Evolutionary conservation across 2,888 invertebrate species (phyloP), one percentile per base, ranked within the genome.

Genomic region (Cosmorhoe ocellata): DNA sequence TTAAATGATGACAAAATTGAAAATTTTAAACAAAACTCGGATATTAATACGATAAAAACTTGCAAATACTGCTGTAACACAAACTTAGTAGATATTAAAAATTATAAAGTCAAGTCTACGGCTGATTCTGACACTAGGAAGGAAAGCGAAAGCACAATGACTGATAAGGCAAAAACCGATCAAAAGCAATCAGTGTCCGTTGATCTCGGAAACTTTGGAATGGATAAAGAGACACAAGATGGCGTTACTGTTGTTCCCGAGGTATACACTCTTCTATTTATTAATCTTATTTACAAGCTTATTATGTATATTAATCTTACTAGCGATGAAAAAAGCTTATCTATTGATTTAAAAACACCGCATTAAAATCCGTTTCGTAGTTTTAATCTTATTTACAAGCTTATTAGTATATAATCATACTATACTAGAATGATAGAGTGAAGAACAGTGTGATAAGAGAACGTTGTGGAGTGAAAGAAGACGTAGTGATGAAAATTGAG

Each of bases 21-120:
- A 34, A 10, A 4, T 10, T 18, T 13, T 12, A 38, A 52, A 22
- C 7, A 42, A 39, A n/a, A 26, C 18, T 32, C 52, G 9, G 26
- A 33, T 11, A 30, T 63, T 10, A 22, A 27, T 27, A 39, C 60
- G 9, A 49, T 71, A 13, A 59, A 50, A 1, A 72, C 67, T 50
- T 85, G 86, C 69, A 67, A 73, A 63, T 65, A 67, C 66, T 86
- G 87, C 65, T 73, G 71, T 59, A 72, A 74, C 43, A 44, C n/a
- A 47, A 55, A 53, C 46, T 27, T 69, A 13, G 56, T 58, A 13
- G 55, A 66, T 24, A 59, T 58, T 27, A 65, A 67, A 32, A 53
- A 62, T 28, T 71, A 67, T 53, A 81, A 76, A 66, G 68, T 79
- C 37, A 83, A 60, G 47, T 69, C 68, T 4, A 78, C 82, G 67